Base-by-base conservation (phyloP, 2,888 invertebrate species). In the Parnassius smintheus region DNA sequence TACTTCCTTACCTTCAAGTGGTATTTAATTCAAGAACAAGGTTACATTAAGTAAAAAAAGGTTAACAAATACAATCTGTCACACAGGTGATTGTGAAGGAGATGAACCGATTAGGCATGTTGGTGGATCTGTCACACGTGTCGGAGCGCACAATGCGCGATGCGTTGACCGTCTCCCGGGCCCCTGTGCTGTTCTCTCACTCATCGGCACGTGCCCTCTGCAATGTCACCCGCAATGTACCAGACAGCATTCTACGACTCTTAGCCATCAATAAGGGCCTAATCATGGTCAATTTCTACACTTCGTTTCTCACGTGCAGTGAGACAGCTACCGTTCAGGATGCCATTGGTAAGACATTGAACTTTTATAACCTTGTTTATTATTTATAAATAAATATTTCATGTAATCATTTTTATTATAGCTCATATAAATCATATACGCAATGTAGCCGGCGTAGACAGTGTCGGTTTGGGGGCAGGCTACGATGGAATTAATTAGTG, bases 401-500 rank as follows among this genome's bases (percentile, higher is more conserved):
- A 56, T 41, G 65, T 35, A 49, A 64, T 59, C 64, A 60, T 70
- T 57, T 45, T 48, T 65, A 65, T 93, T 94, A 65, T 93, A 97
- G 97, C 96, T 73, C 97, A 97, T 92, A 96, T 97, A 88, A 97
- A 97, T 93, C 96, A 97, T 91, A 96, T 97, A 81, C 93, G 96
- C 75, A 94, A 95, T 79, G 93, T 96, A 68, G 96, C 96, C 67
- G 97, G 97, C 69, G 95, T 96, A 77, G 96, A 97, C 92, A 95
- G 96, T 87, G 96, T 97, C 66, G 97, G 97, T 58, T 93, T 97
- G 68, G 97, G 97, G 67, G 97, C 96, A 65, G 97, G 97, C 75
- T 97, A 96, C 89, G 96, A 97, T 83, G 97, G 97, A 77, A 97
- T 97, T 86, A 96, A 96, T 93, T 95, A 94, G 97, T 97, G 92